A percentile compares a stretch with the other conserved stretches of the same genome.
phyloP scores from a whole-genome alignment of 1,140 invertebrate species.

The Apis cerana region DNA sequence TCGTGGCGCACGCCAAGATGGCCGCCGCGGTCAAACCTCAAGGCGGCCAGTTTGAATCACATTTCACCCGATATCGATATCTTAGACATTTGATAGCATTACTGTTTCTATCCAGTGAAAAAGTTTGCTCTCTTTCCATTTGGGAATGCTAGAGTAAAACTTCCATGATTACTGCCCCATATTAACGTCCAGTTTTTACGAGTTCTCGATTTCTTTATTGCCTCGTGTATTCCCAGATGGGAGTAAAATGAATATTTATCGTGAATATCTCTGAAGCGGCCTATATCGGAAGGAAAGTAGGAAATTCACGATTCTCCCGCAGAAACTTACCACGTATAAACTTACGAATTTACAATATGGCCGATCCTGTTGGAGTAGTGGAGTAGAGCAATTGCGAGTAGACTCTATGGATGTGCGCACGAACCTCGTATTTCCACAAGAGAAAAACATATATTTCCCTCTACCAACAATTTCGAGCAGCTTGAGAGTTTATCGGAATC shows the following conservation, averaged over 20 bases:
- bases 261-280: slow-evolving; percentile 12
- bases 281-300: slow-evolving; percentile 14
- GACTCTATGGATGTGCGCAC: not conserved
- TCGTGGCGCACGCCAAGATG: not conserved
- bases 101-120: not conserved
- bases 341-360: slow-evolving; percentile 59
- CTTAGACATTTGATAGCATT: not conserved
- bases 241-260: slow-evolving; percentile 59
- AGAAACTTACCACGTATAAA: slow-evolving; percentile 41
- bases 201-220: slow-evolving; percentile 40
- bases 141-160: not conserved
- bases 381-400: not conserved
- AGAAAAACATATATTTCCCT: not conserved
- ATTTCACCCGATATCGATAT: slow-evolving; percentile 1
- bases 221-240: not conserved
- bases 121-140: slow-evolving; percentile 15
- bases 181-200: slow-evolving; percentile 53
- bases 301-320: slow-evolving; percentile 50
- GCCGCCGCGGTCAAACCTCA: not conserved
- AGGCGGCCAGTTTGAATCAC: not conserved
- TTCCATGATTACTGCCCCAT: slow-evolving; percentile 29
- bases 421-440: not conserved
- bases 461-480: not conserved
- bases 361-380: not conserved
- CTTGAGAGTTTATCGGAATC: slow-evolving; percentile 9